A percentile compares a stretch with the other conserved stretches of the same genome.
These are phyloP conservation scores for Erebia aethiops DNA, from an alignment of 2,888 invertebrate genomes.

Conservation along the genomic window DNA sequence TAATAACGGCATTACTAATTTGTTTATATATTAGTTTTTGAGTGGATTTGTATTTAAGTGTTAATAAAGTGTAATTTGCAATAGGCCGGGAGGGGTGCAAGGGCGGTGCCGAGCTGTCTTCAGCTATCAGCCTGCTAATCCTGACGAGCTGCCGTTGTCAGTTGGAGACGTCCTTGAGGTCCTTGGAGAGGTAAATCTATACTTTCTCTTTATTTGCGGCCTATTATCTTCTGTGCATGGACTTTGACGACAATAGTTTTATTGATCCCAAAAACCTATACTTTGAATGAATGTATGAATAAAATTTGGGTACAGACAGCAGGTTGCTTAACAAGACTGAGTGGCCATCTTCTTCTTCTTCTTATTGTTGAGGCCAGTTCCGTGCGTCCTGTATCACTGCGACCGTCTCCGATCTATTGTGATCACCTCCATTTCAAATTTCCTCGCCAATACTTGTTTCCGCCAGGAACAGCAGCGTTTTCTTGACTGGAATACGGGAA, in stretches of 20 bases:
- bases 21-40: background rate
- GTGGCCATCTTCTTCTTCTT: too few relatives aligned
- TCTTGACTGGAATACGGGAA: too few relatives aligned
- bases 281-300: background rate
- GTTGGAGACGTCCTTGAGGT: conserved; percentile 96
- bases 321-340: too few relatives aligned
- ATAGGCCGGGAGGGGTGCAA: conserved; percentile 63
- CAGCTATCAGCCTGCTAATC: conserved; percentile 96
- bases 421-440: too few relatives aligned
- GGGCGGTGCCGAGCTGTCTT: conserved; percentile 93
- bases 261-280: background rate
- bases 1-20: background rate
- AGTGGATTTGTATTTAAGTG: background rate
- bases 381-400: too few relatives aligned
- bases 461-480: too few relatives aligned
- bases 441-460: too few relatives aligned
- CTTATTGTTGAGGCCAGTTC: too few relatives aligned
- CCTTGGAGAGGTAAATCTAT: conserved; percentile 86
- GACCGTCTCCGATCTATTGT: too few relatives aligned
- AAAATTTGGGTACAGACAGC: too few relatives aligned
- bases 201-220: background rate
- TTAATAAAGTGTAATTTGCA: background rate
- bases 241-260: too few relatives aligned
- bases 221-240: background rate
- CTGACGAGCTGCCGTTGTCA: conserved; percentile 94